Conservation (phyloP, 2,113 vertebrate species). For the Benitochromis conjunctus region DNA sequence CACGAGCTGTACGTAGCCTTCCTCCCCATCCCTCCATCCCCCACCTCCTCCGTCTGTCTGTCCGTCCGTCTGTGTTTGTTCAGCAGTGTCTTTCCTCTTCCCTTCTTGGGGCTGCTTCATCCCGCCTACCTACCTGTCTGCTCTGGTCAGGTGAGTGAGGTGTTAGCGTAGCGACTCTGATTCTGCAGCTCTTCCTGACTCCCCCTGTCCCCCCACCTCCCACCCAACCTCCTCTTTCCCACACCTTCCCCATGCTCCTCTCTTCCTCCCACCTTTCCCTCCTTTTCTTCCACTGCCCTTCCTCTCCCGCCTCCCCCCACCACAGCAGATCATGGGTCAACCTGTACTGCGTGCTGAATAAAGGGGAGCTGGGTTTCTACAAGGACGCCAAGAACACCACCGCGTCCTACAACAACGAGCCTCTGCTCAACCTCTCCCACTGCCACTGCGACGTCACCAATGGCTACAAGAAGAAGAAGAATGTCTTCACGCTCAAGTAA, state of each 20-base stretch:
- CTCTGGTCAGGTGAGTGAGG: slow-evolving; percentile 73
- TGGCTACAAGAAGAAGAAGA: slow-evolving; percentile 97
- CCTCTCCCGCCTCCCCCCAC: slow-evolving; percentile 15
- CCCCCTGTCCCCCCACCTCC: not conserved
- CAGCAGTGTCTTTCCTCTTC: slow-evolving; percentile 66
- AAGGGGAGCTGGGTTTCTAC: slow-evolving; percentile 92
- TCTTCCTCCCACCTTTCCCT: not conserved
- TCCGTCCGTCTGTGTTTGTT: slow-evolving; percentile 66
- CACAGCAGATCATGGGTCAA: slow-evolving; percentile 91
- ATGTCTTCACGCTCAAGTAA: slow-evolving; percentile 94
- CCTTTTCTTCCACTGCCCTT: not conserved
- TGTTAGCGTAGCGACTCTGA: slow-evolving; percentile 58
- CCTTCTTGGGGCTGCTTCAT: slow-evolving; percentile 61
- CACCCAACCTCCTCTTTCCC: not conserved
- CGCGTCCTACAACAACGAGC: slow-evolving; percentile 83
- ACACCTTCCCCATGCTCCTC: not conserved
- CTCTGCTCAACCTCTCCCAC: slow-evolving; percentile 80
- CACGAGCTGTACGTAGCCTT: slow-evolving; percentile 6
- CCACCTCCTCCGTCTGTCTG: slow-evolving; percentile 12
- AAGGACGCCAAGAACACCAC: slow-evolving; percentile 86
- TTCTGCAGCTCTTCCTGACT: slow-evolving; percentile 51
- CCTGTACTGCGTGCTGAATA: slow-evolving; percentile 90
- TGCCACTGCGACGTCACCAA: slow-evolving; percentile 85
- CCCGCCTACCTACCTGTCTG: slow-evolving; percentile 59
- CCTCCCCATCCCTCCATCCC: slow-evolving; percentile 9